A percentile compares a stretch with the other conserved stretches of the same genome.
These are phyloP conservation scores for Luehdorfia chinensis DNA, from an alignment of 1,140 invertebrate genomes.

Conservation along the genomic window DNA sequence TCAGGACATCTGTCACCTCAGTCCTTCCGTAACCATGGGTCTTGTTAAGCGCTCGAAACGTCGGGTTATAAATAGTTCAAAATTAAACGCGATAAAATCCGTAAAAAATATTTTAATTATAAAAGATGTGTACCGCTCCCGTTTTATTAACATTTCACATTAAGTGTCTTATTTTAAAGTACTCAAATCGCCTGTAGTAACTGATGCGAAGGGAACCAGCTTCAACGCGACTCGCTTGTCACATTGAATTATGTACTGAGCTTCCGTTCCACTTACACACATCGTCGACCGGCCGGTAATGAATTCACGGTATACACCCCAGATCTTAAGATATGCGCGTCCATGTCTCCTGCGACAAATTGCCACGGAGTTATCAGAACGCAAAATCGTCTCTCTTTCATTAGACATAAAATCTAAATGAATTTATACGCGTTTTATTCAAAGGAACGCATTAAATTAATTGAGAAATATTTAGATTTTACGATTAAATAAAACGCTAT, in stretches of 20 bases:
- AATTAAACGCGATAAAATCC: too few relatives aligned
- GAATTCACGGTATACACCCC: slow-evolving; percentile 59
- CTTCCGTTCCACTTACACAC: slow-evolving; percentile 72
- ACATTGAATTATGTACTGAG: slow-evolving; percentile 48
- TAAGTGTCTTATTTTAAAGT: slow-evolving; percentile 10
- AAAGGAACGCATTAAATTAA: background rate
- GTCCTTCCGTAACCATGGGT: too few relatives aligned
- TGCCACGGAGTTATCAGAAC: slow-evolving; percentile 8
- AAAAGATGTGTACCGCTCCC: too few relatives aligned
- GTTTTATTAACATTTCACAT: slow-evolving; percentile 1
- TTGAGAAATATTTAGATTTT: background rate
- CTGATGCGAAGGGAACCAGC: slow-evolving; percentile 20
- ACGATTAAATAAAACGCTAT: background rate
- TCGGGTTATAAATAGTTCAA: too few relatives aligned
- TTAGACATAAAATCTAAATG: slow-evolving; percentile 19
- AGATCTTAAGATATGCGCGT: slow-evolving; percentile 67
- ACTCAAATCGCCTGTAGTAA: slow-evolving; percentile 3
- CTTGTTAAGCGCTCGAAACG: too few relatives aligned
- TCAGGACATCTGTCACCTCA: too few relatives aligned
- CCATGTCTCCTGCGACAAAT: slow-evolving; percentile 41
- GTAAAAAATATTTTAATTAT: too few relatives aligned
- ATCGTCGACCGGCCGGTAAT: slow-evolving; percentile 52
- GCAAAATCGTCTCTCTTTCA: slow-evolving; percentile 26
- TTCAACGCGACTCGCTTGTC: slow-evolving; percentile 38
- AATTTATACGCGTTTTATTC: background rate